Evolutionary conservation across 2,113 vertebrate genomes (phyloP), one percentile per base, ranked within the genome.

Genomic region (Neolamprologus modestus): DNA sequence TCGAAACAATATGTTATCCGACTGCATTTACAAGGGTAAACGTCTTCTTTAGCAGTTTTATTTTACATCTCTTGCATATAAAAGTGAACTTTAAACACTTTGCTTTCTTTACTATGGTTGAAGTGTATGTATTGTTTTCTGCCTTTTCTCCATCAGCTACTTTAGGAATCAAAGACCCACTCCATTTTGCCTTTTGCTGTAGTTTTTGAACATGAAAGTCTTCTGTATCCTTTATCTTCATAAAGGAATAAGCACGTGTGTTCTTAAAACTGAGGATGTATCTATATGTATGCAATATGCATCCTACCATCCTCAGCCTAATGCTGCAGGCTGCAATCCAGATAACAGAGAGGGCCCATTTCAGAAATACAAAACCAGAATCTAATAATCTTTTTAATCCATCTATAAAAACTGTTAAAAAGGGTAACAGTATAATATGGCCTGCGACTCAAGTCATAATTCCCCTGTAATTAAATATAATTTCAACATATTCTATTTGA

Each of bases 241-340:
- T 5, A 73, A 2, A 73, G 68, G 3, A 47, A 47, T 45, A 11
- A 47, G 0, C 40, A 42, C 0, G 13, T 1, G 3, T 26, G 66
- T 7, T 73, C 21, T 26, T 45, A 26, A 73, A 24, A 73, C 13
- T 73, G 68, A 45, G 14, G 40, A 0, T 28, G 14, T 28, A 17
- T 66, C 61, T 66, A 66, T 2, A 8, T 73, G 21, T 45, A 26
- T 26, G 21, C 40, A 40, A 21, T 40, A 68, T 12, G 42, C 40
- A 73, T 63, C 31, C 31, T 63, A 35, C 59, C 28, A 63, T 19
- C 59, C 59, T 63, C 40, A 17, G 21, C 5, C 13, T 10, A 73
- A 45, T 45, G 21, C 40, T 45, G 68, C 14, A 26, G 37, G 21
- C 37, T 45, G 21, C 21, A 45, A 45, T 45, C 8, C 24, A 73